These are phyloP conservation scores for Ophonus ardosiacus DNA, from an alignment of 2,888 invertebrate genomes.

Conservation along the genomic window DNA sequence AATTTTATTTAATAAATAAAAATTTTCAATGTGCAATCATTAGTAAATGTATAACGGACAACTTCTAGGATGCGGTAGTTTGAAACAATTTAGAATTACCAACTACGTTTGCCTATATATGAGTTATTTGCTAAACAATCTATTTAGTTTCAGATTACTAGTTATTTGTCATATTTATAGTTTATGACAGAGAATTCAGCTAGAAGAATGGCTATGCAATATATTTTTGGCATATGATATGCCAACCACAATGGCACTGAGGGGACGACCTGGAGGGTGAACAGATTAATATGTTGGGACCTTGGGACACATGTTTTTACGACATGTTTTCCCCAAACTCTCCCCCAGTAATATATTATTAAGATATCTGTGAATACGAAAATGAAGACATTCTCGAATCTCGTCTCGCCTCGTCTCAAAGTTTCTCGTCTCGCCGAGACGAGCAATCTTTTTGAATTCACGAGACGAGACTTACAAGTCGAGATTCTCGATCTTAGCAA, in stretches of 20 bases:
- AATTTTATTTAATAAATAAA: too few species aligned
- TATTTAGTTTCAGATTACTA: background rate
- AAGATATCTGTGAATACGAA: background rate
- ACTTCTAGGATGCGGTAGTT: too few species aligned
- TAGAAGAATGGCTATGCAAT: background rate
- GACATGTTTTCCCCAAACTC: conserved; percentile 28
- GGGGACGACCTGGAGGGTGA: conserved; percentile 3
- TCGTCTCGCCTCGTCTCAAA: too few species aligned
- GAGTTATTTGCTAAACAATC: background rate
- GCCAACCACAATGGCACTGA: conserved; percentile 23
- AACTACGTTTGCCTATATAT: too few species aligned
- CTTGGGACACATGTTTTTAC: conserved; percentile 18
- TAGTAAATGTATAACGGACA: too few species aligned
- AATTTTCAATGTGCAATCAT: too few species aligned
- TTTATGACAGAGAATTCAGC: background rate
- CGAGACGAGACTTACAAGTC: too few species aligned
- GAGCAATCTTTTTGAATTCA: too few species aligned
- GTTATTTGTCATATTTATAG: background rate
- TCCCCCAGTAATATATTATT: conserved; percentile 27
- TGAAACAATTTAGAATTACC: too few species aligned
- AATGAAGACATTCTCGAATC: too few species aligned
- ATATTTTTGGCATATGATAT: conserved; percentile 18
- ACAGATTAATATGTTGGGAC: conserved; percentile 29
- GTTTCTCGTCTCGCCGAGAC: too few species aligned
- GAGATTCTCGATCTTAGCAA: too few species aligned